Conservation (phyloP, 2,113 vertebrate genomes). For the Empidonax traillii region DNA sequence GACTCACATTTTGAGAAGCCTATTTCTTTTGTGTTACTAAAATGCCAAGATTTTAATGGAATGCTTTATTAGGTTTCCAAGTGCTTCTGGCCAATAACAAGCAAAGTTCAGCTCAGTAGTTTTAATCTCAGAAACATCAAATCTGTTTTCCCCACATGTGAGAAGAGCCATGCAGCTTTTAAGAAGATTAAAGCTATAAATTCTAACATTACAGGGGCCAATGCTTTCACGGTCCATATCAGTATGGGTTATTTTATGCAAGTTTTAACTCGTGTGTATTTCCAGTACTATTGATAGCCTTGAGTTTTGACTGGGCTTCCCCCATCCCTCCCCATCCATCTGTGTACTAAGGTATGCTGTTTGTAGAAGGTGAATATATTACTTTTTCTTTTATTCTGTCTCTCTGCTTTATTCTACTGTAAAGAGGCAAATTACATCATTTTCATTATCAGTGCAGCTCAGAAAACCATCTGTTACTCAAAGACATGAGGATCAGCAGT, state of each 20-base stretch:
- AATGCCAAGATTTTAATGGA: conserved; percentile 73
- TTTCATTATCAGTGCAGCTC: conserved; percentile 51
- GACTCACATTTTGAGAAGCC: conserved; percentile 63
- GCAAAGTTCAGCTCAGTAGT: conserved; percentile 62
- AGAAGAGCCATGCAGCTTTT: conserved; percentile 58
- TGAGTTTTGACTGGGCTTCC: not conserved
- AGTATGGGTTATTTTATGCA: not conserved
- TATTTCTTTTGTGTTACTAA: conserved; percentile 70
- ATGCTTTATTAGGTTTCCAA: conserved; percentile 70
- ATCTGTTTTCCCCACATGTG: conserved; percentile 47
- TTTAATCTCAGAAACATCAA: conserved; percentile 58
- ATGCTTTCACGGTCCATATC: conserved; percentile 6
- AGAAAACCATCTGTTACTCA: conserved; percentile 59
- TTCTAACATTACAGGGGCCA: conserved; percentile 37
- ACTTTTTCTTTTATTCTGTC: conserved; percentile 8
- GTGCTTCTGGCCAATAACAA: conserved; percentile 63
- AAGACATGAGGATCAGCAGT: conserved; percentile 45
- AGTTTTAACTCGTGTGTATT: conserved; percentile 5
- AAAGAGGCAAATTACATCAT: conserved; percentile 35
- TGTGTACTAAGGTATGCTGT: not conserved
- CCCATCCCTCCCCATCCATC: not conserved
- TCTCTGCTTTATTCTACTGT: conserved; percentile 32
- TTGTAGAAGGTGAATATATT: not conserved
- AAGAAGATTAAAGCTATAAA: conserved; percentile 59
- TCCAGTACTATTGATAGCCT: not conserved